Conservation (phyloP, 2,888 invertebrate genomes). For the Theretra japonica region DNA sequence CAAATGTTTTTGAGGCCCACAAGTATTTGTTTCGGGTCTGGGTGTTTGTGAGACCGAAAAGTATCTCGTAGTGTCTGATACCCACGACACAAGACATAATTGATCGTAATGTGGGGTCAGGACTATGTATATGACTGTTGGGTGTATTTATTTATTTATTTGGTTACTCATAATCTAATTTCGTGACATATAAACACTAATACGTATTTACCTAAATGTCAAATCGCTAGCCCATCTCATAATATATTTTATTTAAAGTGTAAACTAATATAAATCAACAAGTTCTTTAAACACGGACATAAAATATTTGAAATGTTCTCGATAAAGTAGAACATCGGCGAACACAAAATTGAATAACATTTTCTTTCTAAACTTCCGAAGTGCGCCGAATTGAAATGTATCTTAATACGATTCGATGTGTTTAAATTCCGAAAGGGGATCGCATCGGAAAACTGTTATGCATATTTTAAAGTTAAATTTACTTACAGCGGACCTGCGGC, state of each 20-base stretch:
- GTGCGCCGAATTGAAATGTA: slow-evolving; percentile 80
- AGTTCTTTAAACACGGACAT: not conserved
- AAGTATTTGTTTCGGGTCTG: no score
- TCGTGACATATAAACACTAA: no score
- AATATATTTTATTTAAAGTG: not conserved
- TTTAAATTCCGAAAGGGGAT: slow-evolving; percentile 81
- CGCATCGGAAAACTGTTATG: slow-evolving; percentile 84
- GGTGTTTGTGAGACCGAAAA: no score
- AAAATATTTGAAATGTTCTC: slow-evolving; percentile 7
- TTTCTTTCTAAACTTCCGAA: slow-evolving; percentile 63
- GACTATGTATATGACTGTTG: no score
- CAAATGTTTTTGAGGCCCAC: no score
- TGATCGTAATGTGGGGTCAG: no score
- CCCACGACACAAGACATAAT: no score
- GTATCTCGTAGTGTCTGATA: no score
- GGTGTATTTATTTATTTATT: no score
- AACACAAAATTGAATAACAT: slow-evolving; percentile 57
- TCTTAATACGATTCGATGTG: slow-evolving; percentile 81
- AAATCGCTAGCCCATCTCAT: no score
- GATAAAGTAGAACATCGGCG: slow-evolving; percentile 16
- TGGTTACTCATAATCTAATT: no score
- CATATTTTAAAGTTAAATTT: slow-evolving; percentile 85
- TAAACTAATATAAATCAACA: not conserved
- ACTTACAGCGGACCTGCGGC: slow-evolving; percentile 68
- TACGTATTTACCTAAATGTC: no score